These are phyloP conservation scores for Scrobipalpa atriplicella DNA, from an alignment of 2,888 invertebrate genomes.

Conservation along the genomic window DNA sequence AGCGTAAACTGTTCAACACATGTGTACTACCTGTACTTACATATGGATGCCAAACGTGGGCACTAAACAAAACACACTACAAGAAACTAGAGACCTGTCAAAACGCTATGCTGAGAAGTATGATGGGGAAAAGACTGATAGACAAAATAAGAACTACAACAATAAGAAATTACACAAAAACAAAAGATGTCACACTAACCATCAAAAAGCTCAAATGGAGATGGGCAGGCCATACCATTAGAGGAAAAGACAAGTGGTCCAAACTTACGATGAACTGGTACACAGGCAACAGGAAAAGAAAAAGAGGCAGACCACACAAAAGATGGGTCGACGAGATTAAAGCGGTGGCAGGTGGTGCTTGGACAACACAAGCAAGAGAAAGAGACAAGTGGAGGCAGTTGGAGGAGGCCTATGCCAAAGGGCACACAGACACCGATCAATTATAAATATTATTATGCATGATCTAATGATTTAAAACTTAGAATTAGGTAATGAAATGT, in stretches of 20 bases:
- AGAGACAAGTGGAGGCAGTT: not conserved
- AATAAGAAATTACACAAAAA: not conserved
- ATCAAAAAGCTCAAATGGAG: constrained; percentile 15
- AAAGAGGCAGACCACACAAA: not conserved
- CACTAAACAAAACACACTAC: not conserved
- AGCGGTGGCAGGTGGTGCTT: not conserved
- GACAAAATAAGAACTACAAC: not conserved
- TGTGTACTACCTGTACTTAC: too few species aligned
- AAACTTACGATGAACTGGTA: not conserved
- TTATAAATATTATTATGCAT: too few species aligned
- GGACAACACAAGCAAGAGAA: not conserved
- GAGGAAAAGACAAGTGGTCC: not conserved
- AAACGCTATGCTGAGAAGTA: not conserved
- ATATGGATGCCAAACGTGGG: not conserved
- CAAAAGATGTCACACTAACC: not conserved
- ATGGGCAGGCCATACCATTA: not conserved
- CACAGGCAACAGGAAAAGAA: not conserved
- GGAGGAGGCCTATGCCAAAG: too few species aligned
- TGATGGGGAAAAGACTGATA: not conserved
- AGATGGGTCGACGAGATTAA: not conserved
- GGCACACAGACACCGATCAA: too few species aligned
- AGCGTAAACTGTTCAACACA: too few species aligned
- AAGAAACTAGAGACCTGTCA: not conserved
- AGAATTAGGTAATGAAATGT: too few species aligned
- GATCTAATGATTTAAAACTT: too few species aligned